Conservation (phyloP, 1,140 invertebrate species). For the Diorhabda carinulata region DNA sequence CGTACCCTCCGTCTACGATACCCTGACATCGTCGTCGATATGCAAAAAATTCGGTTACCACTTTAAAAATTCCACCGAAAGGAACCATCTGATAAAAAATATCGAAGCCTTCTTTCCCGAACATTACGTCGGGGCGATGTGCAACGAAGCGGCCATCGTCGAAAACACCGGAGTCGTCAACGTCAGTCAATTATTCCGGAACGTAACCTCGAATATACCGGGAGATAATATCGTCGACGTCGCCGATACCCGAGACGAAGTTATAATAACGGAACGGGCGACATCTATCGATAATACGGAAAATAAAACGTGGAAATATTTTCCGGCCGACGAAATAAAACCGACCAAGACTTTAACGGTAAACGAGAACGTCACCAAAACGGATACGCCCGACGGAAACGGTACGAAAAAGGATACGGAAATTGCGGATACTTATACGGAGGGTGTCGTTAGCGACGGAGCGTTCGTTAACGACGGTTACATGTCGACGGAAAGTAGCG, state of each 20-base stretch:
- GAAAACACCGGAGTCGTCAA: slow-evolving; percentile 67
- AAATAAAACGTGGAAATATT: background rate
- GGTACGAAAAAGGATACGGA: background rate
- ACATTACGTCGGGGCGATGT: slow-evolving; percentile 71
- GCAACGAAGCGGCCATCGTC: slow-evolving; percentile 64
- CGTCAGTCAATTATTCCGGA: slow-evolving; percentile 46
- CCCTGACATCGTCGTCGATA: slow-evolving; percentile 54
- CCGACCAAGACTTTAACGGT: slow-evolving; percentile 43
- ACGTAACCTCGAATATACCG: slow-evolving; percentile 28
- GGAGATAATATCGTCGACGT: slow-evolving; percentile 23
- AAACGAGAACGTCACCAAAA: slow-evolving; percentile 17
- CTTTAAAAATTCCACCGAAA: slow-evolving; percentile 45
- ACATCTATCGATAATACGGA: background rate
- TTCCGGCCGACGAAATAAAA: slow-evolving; percentile 23
- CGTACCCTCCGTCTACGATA: slow-evolving; percentile 53
- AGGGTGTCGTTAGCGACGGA: background rate
- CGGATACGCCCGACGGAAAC: background rate
- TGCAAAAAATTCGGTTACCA: slow-evolving; percentile 59
- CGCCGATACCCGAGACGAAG: background rate
- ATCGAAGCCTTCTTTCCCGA: slow-evolving; percentile 55
- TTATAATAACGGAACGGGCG: background rate
- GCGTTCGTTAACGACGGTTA: slow-evolving; percentile 2
- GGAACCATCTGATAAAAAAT: slow-evolving; percentile 13
- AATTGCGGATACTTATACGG: background rate
- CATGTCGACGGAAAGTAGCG: slow-evolving; percentile 5